A percentile compares a stretch with the other conserved stretches of the same genome.
These are phyloP conservation scores for Euplexia lucipara DNA, from an alignment of 2,888 invertebrate species.

Conservation along the genomic window DNA sequence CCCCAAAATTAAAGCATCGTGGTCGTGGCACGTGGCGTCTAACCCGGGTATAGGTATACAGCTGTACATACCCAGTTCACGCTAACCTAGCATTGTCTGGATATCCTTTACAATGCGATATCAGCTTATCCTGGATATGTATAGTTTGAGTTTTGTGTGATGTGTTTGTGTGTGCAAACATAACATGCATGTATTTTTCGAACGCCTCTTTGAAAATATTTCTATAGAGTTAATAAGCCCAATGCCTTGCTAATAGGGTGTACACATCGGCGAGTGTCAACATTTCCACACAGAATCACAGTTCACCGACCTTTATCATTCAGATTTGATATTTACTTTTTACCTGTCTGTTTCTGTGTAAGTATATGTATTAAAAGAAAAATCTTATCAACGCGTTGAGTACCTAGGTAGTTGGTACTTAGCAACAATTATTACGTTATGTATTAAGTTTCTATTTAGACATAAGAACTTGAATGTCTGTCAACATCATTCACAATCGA, in stretches of 20 bases:
- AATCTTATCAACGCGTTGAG: not conserved
- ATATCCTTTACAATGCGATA: too few species aligned
- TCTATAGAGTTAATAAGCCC: not conserved
- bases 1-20: too few species aligned
- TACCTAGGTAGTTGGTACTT: not conserved
- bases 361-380: not conserved
- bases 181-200: too few species aligned
- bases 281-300: not conserved
- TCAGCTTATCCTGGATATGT: too few species aligned
- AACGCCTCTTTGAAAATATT: too few species aligned
- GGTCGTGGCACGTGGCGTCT: too few species aligned
- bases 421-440: not conserved
- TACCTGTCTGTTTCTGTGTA: not conserved
- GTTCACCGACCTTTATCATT: slow-evolving; percentile 46
- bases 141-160: too few species aligned
- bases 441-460: not conserved
- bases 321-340: slow-evolving; percentile 27
- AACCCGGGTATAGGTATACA: too few species aligned
- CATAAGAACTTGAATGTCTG: not conserved
- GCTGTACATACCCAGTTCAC: too few species aligned
- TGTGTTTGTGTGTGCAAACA: too few species aligned
- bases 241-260: not conserved
- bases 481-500: not conserved
- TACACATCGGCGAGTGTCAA: not conserved
- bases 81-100: too few species aligned